Conservation (phyloP, 1,140 invertebrate genomes). For the Zaprionus vittiger region DNA sequence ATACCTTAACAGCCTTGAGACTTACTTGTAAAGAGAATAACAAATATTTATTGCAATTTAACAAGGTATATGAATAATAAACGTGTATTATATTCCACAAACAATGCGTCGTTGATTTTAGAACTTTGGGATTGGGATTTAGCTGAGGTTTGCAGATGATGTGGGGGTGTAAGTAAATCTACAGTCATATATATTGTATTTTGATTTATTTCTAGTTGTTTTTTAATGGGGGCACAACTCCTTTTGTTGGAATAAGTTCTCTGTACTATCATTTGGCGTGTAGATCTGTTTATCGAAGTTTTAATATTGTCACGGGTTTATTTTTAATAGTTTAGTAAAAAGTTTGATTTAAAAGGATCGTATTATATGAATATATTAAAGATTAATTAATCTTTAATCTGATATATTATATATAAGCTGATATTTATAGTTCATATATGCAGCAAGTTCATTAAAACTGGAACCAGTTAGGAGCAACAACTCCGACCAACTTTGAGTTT, state of each 20-base stretch:
- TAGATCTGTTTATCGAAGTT: no score
- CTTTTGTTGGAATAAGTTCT: no score
- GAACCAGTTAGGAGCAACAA: slow-evolving; percentile 17
- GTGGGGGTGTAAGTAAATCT: accelerated
- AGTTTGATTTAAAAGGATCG: no score
- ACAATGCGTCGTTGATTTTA: not conserved
- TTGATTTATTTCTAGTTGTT: no score
- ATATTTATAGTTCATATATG: not conserved
- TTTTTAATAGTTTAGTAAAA: no score
- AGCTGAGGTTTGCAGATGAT: no score
- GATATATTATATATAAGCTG: not conserved
- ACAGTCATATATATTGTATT: no score
- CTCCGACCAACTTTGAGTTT: not conserved
- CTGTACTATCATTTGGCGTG: no score
- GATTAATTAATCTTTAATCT: no score
- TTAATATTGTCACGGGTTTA: no score
- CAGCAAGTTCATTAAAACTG: not conserved
- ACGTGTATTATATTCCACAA: slow-evolving; percentile 71
- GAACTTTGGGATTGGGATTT: not conserved
- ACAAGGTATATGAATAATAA: slow-evolving; percentile 63
- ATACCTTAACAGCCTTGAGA: slow-evolving; percentile 66
- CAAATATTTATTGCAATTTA: slow-evolving; percentile 77
- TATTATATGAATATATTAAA: no score
- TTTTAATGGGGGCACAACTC: no score
- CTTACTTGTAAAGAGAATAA: slow-evolving; percentile 73